Evolutionary conservation across 2,888 invertebrate species (phyloP), one percentile per base, ranked within the genome.

Genomic region (Caenorhabditis auriculariae): DNA sequence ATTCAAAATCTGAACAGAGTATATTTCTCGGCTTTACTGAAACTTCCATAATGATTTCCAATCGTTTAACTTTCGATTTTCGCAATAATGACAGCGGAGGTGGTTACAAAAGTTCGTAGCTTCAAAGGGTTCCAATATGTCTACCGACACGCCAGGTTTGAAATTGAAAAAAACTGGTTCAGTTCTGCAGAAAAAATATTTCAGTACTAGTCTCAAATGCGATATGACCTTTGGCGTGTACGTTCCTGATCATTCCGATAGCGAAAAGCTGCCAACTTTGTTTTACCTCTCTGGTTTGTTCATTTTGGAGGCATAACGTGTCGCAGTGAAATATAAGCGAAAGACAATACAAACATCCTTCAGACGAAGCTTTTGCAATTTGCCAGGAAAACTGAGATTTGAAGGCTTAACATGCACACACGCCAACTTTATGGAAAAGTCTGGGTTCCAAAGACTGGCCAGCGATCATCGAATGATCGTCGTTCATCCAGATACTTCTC

Each of bases 171-270:
- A 19, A 29, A 2, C 44, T 54, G 39, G 9, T 37, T 46, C 4
- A 28, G 24, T 24, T 45, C 54, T 60, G 21, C 49, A 6, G n/a
- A n/a, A n/a, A n/a, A n/a, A 45, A 52, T 59, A 45, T 55, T 77
- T 50, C 59, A 88, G 93, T 54, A 82, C 85, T 26, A 88, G 88
- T 73, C 82, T 93, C 59, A 88, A 89, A 80, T 95, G 94, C 83
- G 87, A 87, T 67, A 95, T 94, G 91, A 93, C 90, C 80, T 93
- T 96, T 83, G 91, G 91, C 0, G 86, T 94, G 35, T 98, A 88
- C 81, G 81, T 95, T 48, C 96, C 96, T 17, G 89, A 91, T 0
- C 87, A 89, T 51, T 74, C 79, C 19, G 80, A 83, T 79, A 55
- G 38, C 7, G 65, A 70, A 43, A 70, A 75, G 47, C 57, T 74